phyloP scores from a whole-genome alignment of 1,140 invertebrate species.

The Frieseomelitta varia region DNA sequence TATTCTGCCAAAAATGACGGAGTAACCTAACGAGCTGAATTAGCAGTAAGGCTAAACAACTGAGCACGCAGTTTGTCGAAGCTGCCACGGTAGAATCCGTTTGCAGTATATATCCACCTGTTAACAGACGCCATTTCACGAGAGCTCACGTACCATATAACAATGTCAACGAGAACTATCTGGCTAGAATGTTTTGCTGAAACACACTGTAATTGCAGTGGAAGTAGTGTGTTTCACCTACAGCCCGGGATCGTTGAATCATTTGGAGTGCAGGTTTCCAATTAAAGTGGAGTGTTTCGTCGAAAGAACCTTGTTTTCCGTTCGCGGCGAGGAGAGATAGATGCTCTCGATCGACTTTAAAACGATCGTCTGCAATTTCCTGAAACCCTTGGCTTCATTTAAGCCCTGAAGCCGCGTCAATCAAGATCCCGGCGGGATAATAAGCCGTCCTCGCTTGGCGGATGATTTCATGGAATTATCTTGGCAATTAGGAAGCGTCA shows the following conservation, averaged over 20 bases:
- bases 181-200: background rate
- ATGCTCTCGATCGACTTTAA: background rate
- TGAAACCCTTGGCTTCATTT: background rate
- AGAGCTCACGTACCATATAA: background rate
- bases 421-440: conserved; percentile 10
- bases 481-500: conserved; percentile 28
- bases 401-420: background rate
- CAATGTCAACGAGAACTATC: background rate
- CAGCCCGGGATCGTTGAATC: background rate
- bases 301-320: background rate
- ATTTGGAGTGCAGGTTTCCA: conserved; percentile 18
- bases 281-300: background rate
- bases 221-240: background rate
- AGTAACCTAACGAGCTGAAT: background rate
- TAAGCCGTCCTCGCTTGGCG: background rate
- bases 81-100: background rate
- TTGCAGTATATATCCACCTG: background rate
- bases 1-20: background rate
- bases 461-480: conserved; percentile 32
- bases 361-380: background rate
- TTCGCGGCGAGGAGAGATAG: background rate
- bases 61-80: background rate
- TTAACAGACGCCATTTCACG: background rate
- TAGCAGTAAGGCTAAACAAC: background rate
- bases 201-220: background rate